Percentiles rank a stretch among this genome's conserved stretches.
These are phyloP conservation scores for Otolemur crassicaudatus DNA, from an alignment of 2,797 vertebrate species.

Conservation along the genomic window DNA sequence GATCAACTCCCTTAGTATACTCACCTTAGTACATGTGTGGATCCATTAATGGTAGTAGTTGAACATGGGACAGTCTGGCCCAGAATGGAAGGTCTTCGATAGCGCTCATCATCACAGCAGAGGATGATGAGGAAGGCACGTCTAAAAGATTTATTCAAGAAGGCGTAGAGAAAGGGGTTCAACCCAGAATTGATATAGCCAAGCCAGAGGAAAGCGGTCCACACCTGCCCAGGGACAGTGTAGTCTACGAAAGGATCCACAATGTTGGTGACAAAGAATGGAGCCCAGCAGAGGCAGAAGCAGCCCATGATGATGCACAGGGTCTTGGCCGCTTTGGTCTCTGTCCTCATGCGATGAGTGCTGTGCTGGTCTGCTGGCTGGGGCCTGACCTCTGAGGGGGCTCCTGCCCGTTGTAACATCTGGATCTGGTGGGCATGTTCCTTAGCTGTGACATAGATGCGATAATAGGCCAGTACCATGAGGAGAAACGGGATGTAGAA, in stretches of 20 bases:
- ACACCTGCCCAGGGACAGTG: conserved; percentile 94
- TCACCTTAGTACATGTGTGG: conserved; percentile 97
- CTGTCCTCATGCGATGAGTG: conserved; percentile 96
- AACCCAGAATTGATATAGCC: conserved; percentile 99
- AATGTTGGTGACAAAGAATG: conserved; percentile 98
- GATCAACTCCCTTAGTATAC: conserved; percentile 76
- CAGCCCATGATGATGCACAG: conserved; percentile 99
- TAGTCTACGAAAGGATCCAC: conserved; percentile 99
- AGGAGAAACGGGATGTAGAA: conserved; percentile 98
- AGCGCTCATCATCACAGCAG: conserved; percentile 96
- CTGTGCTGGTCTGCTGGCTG: conserved; percentile 93
- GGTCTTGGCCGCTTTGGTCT: conserved; percentile 99
- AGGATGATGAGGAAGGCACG: conserved; percentile 99
- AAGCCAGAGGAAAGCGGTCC: conserved; percentile 97
- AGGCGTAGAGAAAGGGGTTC: conserved; percentile 99
- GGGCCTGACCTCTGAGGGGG: conserved; percentile 78
- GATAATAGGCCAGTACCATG: conserved; percentile 99
- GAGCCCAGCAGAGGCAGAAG: conserved; percentile 99
- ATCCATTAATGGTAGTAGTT: conserved; percentile 97
- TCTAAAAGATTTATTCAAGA: conserved; percentile 99
- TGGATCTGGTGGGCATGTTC: conserved; percentile 96
- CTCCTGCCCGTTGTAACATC: conserved; percentile 94
- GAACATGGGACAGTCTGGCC: conserved; percentile 92
- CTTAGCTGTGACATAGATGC: conserved; percentile 97
- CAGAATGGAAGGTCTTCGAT: conserved; percentile 94